Conservation (phyloP, 2,888 invertebrate species). For the Colletes collaris region DNA sequence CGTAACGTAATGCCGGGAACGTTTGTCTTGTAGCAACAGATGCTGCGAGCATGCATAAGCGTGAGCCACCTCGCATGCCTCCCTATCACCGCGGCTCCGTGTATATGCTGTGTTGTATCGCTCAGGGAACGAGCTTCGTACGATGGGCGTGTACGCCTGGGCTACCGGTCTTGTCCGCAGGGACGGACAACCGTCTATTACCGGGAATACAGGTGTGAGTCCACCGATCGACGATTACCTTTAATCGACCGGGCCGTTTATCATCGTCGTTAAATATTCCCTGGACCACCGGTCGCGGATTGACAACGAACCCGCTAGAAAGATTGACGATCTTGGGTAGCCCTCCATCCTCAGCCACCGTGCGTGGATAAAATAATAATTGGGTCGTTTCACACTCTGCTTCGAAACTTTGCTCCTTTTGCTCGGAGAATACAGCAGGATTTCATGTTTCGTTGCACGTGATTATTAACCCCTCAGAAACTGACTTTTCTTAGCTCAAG, state of each 20-base stretch:
- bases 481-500: too few species aligned
- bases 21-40: conserved; percentile 78
- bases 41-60: conserved; percentile 76
- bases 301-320: conserved; percentile 15
- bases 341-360: too few species aligned
- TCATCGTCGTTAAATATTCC: conserved; percentile 47
- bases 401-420: too few species aligned
- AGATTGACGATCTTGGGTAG: conserved; percentile 1
- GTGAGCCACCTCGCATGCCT: conserved; percentile 51
- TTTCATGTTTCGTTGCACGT: too few species aligned
- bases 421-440: too few species aligned
- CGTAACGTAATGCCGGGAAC: conserved; percentile 74
- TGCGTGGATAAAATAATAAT: too few species aligned
- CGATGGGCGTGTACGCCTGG: conserved; percentile 65
- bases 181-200: conserved; percentile 68
- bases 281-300: neutral
- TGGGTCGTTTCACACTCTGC: too few species aligned
- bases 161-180: conserved; percentile 71
- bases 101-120: conserved; percentile 59
- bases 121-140: conserved; percentile 49
- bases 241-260: conserved; percentile 54
- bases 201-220: conserved; percentile 64
- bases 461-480: too few species aligned
- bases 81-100: conserved; percentile 50
- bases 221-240: conserved; percentile 56